phyloP scores from a whole-genome alignment of 1,140 invertebrate species.

The Drosophila tristis region DNA sequence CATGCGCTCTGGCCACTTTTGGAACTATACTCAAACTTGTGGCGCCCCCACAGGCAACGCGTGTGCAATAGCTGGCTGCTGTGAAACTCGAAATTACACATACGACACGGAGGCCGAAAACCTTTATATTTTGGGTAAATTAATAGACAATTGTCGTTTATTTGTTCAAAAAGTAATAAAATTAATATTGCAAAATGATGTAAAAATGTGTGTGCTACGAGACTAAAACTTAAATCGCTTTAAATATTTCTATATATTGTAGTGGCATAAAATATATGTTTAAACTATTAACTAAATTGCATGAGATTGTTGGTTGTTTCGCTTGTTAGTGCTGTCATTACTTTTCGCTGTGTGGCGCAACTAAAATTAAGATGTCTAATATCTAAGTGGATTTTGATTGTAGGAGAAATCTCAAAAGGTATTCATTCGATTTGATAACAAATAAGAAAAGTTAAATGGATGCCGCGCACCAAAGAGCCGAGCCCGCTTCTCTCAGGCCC shows the following conservation, averaged over 20 bases:
- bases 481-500: background rate
- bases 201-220: conserved; percentile 47
- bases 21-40: background rate
- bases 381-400: conserved; percentile 62
- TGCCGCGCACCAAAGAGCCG: background rate
- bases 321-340: conserved; percentile 26
- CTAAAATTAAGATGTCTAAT: conserved; percentile 24
- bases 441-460: conserved; percentile 23
- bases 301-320: conserved; percentile 67
- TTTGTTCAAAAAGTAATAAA: conserved; percentile 68
- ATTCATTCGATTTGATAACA: conserved; percentile 52
- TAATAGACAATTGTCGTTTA: conserved; percentile 52
- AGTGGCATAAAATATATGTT: conserved; percentile 32
- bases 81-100: background rate
- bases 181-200: conserved; percentile 76
- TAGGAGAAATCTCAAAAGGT: conserved; percentile 67
- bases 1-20: conserved; percentile 2
- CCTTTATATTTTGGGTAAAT: background rate
- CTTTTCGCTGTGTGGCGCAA: conserved; percentile 20
- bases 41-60: no score
- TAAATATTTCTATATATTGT: conserved; percentile 52
- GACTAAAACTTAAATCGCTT: conserved; percentile 66
- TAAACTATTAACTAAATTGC: conserved; percentile 71
- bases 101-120: background rate
- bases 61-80: background rate